These are phyloP conservation scores for Incurvaria masculella DNA, from an alignment of 2,888 invertebrate species.

Conservation along the genomic window DNA sequence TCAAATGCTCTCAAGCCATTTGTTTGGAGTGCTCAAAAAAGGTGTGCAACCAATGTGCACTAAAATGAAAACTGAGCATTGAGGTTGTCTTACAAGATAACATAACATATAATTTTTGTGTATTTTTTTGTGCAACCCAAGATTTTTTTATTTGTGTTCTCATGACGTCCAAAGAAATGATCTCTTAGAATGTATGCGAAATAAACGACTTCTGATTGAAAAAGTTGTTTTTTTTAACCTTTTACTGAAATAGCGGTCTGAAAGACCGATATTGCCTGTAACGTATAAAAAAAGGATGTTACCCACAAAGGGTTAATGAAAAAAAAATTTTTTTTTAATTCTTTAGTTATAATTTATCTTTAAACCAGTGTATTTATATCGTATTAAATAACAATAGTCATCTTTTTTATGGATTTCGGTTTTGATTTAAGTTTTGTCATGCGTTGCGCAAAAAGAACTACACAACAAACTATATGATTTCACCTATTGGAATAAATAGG, in stretches of 20 bases:
- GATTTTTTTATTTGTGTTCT: neutral
- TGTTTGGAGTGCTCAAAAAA: constrained; percentile 2
- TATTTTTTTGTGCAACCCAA: neutral
- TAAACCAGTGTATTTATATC: too few relatives aligned
- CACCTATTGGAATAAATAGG: too few relatives aligned
- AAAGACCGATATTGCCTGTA: constrained; percentile 1
- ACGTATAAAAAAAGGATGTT: neutral
- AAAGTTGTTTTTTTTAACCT: neutral
- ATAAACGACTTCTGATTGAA: neutral
- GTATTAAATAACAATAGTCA: too few relatives aligned
- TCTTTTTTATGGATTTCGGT: too few relatives aligned
- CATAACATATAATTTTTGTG: neutral
- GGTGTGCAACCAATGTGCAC: constrained; percentile 1
- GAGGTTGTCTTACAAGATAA: neutral
- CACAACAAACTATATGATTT: too few relatives aligned
- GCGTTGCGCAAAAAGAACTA: too few relatives aligned
- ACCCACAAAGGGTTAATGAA: constrained; percentile 1
- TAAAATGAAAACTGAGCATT: neutral
- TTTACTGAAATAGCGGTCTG: constrained; percentile 1
- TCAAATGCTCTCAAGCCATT: constrained; percentile 1
- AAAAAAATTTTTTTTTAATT: neutral
- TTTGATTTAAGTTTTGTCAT: too few relatives aligned
- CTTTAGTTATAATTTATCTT: neutral
- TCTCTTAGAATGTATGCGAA: neutral
- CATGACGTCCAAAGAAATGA: neutral